phyloP scores from a whole-genome alignment of 2,888 invertebrate species.

The Geotrupes spiniger region DNA sequence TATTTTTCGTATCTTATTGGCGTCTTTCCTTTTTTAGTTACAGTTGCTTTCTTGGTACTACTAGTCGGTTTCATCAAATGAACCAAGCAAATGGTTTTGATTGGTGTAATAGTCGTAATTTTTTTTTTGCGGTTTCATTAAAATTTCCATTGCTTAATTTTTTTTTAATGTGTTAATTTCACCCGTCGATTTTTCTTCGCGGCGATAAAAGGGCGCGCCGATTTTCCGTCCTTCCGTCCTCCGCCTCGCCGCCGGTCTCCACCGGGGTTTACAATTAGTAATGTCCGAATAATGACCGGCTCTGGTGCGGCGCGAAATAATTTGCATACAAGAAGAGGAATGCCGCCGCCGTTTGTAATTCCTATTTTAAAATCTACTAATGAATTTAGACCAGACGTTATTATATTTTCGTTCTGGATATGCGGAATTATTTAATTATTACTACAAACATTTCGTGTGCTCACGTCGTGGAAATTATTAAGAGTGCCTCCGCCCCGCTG shows the following conservation, averaged over 20 bases:
- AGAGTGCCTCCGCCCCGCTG: conserved; percentile 16
- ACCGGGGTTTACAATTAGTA: conserved; percentile 4
- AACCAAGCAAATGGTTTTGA: no score
- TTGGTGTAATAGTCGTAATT: no score
- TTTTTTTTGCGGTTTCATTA: no score
- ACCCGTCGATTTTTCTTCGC: no score
- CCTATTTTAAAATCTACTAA: conserved; percentile 35
- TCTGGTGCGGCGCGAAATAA: conserved; percentile 23
- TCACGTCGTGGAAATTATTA: conserved; percentile 31
- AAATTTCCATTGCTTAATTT: no score
- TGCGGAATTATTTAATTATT: conserved; percentile 36
- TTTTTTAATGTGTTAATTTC: no score
- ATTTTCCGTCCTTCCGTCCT: no score
- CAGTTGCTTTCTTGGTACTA: no score
- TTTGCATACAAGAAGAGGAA: conserved; percentile 30
- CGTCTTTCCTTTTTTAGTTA: no score
- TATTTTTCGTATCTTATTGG: no score
- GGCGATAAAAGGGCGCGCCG: no score
- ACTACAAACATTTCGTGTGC: conserved; percentile 32
- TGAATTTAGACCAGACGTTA: conserved; percentile 30
- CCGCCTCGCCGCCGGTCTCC: not conserved
- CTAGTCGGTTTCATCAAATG: no score
- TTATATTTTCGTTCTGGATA: conserved; percentile 28
- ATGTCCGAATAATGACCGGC: conserved; percentile 29
- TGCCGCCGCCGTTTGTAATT: conserved; percentile 29